These are phyloP conservation scores for Carettochelys insculpta DNA, from an alignment of 2,113 vertebrate species.

Conservation along the genomic window DNA sequence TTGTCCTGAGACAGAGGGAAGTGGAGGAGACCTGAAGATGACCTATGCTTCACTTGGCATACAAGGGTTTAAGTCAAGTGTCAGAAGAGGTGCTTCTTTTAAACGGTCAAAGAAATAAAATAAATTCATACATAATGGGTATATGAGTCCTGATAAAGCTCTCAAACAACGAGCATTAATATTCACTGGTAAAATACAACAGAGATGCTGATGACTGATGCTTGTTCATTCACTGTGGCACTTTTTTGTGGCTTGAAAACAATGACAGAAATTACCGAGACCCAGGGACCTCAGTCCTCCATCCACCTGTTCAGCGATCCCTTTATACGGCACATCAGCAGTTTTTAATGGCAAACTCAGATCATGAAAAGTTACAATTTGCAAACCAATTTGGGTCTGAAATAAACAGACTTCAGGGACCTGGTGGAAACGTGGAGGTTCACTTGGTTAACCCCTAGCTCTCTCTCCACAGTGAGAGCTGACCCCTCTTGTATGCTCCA, in stretches of 20 bases:
- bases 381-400: background rate
- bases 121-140: background rate
- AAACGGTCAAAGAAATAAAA: background rate
- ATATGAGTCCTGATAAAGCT: background rate
- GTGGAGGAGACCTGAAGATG: too few species aligned
- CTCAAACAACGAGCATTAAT: background rate
- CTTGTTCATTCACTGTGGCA: background rate
- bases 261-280: background rate
- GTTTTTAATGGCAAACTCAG: background rate
- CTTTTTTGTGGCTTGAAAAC: background rate
- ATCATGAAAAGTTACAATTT: background rate
- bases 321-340: background rate
- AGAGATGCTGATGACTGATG: background rate
- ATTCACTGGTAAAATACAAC: background rate
- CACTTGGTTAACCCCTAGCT: too few species aligned
- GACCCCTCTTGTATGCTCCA: background rate
- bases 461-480: accelerated
- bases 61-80: background rate
- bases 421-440: background rate
- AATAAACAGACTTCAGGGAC: background rate
- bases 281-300: background rate
- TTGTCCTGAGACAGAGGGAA: too few species aligned
- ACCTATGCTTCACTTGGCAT: too few species aligned
- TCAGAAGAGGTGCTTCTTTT: background rate
- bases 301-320: background rate